Conservation (phyloP, 2,113 vertebrate species). For the Aegithalos caudatus region DNA sequence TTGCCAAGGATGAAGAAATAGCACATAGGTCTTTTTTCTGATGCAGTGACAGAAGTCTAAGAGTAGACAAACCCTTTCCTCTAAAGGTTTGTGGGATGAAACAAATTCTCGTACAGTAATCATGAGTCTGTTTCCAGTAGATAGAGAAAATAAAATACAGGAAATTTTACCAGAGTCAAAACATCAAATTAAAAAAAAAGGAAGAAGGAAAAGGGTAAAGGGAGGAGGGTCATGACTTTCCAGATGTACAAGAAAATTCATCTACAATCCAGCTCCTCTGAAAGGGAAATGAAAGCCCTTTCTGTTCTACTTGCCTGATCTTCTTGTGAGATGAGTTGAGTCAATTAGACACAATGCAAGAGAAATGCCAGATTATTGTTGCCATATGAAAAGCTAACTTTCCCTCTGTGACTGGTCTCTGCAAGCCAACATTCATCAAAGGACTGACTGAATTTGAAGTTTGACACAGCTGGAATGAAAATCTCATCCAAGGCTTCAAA, state of each 20-base stretch:
- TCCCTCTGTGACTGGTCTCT: background rate
- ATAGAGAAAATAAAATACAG: background rate
- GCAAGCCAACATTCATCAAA: constrained; percentile 15
- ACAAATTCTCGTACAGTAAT: background rate
- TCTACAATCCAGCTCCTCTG: background rate
- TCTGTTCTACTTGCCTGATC: background rate
- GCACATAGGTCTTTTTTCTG: background rate
- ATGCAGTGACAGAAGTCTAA: background rate
- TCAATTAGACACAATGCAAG: background rate
- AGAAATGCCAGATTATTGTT: background rate
- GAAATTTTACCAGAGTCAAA: background rate
- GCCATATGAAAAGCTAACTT: background rate
- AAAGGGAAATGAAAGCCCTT: background rate
- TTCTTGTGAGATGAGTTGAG: background rate
- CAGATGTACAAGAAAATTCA: background rate
- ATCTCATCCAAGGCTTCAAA: background rate
- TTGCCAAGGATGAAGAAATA: background rate
- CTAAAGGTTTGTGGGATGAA: background rate
- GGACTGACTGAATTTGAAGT: background rate
- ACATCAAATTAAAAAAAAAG: background rate
- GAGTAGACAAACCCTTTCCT: background rate
- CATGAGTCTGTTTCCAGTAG: background rate
- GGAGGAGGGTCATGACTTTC: background rate
- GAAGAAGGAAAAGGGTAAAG: background rate
- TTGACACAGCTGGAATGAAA: constrained; percentile 10